phyloP scores from a whole-genome alignment of 2,797 vertebrate genomes.

The Rhodeus uyekii region DNA sequence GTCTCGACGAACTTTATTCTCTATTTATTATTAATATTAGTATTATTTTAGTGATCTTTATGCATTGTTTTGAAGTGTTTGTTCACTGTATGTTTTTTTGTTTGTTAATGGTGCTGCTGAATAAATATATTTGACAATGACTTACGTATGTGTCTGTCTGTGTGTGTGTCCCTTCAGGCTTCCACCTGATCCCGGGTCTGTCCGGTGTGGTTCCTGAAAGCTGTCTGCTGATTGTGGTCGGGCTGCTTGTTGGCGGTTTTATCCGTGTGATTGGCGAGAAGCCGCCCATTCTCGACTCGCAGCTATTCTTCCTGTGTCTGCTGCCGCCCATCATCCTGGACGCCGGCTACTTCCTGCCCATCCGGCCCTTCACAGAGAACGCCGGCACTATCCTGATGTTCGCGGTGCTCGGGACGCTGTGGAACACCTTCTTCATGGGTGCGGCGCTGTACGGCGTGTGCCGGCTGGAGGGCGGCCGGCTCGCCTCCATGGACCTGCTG shows the following conservation, averaged over 20 bases:
- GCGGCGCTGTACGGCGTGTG: constrained; percentile 86
- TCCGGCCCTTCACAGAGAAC: constrained; percentile 91
- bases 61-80: too few species aligned
- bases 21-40: too few species aligned
- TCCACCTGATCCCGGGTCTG: constrained; percentile 88
- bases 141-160: background rate
- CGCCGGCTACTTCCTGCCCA: constrained; percentile 93
- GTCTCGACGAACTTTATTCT: too few species aligned
- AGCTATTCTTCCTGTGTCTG: constrained; percentile 94
- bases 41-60: too few species aligned
- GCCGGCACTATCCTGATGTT: constrained; percentile 94
- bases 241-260: constrained; percentile 88
- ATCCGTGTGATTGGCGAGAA: constrained; percentile 83
- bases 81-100: too few species aligned
- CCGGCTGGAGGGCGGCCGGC: constrained; percentile 70
- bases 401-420: constrained; percentile 92
- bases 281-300: constrained; percentile 81
- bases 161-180: constrained; percentile 73
- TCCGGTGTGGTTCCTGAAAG: constrained; percentile 90
- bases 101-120: too few species aligned
- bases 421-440: constrained; percentile 92
- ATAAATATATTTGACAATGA: too few species aligned
- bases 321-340: constrained; percentile 97
- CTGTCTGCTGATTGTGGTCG: constrained; percentile 93
- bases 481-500: constrained; percentile 82